phyloP scores from a whole-genome alignment of 2,113 vertebrate species.

The Camelus bactrianus region DNA sequence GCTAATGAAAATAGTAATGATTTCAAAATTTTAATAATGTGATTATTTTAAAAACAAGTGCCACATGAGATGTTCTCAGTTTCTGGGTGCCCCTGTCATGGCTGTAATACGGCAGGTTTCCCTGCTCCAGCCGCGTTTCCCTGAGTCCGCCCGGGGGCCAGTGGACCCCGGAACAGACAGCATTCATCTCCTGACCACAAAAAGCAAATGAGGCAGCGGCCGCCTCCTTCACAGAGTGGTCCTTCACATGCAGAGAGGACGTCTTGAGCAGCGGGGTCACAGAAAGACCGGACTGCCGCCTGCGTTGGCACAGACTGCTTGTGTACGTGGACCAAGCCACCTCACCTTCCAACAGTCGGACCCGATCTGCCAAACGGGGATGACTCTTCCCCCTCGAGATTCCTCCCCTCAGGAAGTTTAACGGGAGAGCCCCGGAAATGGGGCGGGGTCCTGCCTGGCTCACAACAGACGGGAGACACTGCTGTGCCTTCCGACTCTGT shows the following conservation, averaged over 20 bases:
- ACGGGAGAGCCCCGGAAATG: fast-evolving
- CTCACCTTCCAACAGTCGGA: not conserved
- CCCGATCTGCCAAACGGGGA: not conserved
- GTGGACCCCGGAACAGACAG: fast-evolving
- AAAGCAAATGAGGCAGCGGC: too few relatives aligned
- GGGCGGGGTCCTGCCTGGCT: fast-evolving
- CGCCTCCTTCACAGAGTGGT: fast-evolving
- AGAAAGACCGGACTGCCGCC: not conserved
- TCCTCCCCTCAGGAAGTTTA: not conserved
- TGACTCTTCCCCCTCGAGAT: not conserved
- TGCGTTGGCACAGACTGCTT: not conserved
- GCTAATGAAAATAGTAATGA: not conserved
- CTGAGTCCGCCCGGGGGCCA: not conserved
- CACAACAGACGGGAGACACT: fast-evolving
- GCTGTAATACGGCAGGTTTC: fast-evolving
- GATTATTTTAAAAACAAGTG: not conserved
- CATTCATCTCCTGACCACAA: not conserved
- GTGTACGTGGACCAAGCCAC: fast-evolving
- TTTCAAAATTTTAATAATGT: not conserved
- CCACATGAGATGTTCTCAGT: not conserved
- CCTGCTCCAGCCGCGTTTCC: fast-evolving
- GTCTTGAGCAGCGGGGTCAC: not conserved
- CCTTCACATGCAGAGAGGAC: not conserved
- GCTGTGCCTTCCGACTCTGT: fast-evolving
- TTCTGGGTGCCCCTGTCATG: fast-evolving